Conservation (phyloP, 2,888 invertebrate species). For the Callimorpha dominula region DNA sequence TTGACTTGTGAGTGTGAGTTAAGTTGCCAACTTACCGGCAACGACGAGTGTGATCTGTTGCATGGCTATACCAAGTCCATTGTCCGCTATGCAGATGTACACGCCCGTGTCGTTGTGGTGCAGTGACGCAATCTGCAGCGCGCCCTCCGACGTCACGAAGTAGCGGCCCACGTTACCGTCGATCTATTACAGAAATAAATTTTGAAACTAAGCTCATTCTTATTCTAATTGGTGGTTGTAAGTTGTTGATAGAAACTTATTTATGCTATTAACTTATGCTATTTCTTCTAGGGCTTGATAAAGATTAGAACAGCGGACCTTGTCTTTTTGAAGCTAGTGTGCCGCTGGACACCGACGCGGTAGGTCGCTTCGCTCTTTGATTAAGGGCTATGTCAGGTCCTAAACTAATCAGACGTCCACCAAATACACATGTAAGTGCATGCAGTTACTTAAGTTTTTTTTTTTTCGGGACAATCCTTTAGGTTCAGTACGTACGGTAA, state of each 20-base stretch:
- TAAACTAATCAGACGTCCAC: too few relatives aligned
- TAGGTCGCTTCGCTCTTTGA: too few relatives aligned
- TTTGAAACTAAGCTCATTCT: neutral
- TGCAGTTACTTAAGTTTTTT: too few relatives aligned
- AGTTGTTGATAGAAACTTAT: neutral
- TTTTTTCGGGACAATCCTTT: too few relatives aligned
- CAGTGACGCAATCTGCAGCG: slow-evolving; percentile 93
- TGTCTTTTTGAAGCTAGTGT: neutral
- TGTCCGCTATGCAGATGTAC: slow-evolving; percentile 95
- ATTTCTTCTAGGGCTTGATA: neutral
- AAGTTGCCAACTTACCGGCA: slow-evolving; percentile 88
- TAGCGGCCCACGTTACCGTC: slow-evolving; percentile 91
- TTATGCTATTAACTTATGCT: neutral
- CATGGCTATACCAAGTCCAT: slow-evolving; percentile 90
- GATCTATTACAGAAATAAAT: slow-evolving; percentile 84
- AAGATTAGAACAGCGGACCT: neutral
- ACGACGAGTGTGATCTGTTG: slow-evolving; percentile 88
- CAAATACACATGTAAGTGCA: too few relatives aligned
- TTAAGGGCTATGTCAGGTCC: too few relatives aligned
- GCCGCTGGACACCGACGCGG: too few relatives aligned
- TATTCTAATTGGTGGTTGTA: too few relatives aligned
- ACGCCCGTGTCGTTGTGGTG: slow-evolving; percentile 93
- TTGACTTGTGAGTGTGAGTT: too few relatives aligned
- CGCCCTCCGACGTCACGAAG: slow-evolving; percentile 90
- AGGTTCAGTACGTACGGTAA: slow-evolving; percentile 85